Conservation (phyloP, 2,797 vertebrate genomes). For the Poeciliopsis turneri region DNA sequence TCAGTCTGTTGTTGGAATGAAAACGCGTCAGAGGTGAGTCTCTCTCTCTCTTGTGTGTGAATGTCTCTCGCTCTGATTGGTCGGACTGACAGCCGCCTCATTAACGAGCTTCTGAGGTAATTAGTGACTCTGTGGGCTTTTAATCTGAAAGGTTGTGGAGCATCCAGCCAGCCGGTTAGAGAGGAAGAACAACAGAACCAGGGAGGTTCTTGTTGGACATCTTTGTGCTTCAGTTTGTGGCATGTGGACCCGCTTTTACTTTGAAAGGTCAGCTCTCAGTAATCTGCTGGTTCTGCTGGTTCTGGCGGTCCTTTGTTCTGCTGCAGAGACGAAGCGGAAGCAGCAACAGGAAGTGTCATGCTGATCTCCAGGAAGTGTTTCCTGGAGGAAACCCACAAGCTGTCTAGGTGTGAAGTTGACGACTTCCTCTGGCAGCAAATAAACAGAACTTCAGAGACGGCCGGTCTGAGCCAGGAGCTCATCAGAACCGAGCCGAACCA, state of each 20-base stretch:
- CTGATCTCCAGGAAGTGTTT: neutral
- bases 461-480: neutral
- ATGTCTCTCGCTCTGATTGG: slow-evolving; percentile 34
- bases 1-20: slow-evolving; percentile 24
- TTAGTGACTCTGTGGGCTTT: slow-evolving; percentile 1
- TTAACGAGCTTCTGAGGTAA: neutral
- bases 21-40: slow-evolving; percentile 18
- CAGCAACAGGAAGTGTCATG: neutral
- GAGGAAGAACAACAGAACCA: neutral
- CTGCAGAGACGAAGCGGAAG: neutral
- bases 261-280: neutral
- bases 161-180: neutral
- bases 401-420: neutral
- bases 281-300: neutral
- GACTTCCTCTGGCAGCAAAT: neutral
- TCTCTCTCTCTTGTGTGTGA: slow-evolving; percentile 37
- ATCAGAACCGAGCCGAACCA: neutral
- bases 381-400: neutral
- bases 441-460: neutral
- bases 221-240: neutral
- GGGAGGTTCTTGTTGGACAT: neutral
- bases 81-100: slow-evolving; percentile 11
- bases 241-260: neutral
- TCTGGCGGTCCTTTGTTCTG: neutral
- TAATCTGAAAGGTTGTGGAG: neutral